phyloP scores from a whole-genome alignment of 1,140 invertebrate genomes.

The Drosophila pandora region DNA sequence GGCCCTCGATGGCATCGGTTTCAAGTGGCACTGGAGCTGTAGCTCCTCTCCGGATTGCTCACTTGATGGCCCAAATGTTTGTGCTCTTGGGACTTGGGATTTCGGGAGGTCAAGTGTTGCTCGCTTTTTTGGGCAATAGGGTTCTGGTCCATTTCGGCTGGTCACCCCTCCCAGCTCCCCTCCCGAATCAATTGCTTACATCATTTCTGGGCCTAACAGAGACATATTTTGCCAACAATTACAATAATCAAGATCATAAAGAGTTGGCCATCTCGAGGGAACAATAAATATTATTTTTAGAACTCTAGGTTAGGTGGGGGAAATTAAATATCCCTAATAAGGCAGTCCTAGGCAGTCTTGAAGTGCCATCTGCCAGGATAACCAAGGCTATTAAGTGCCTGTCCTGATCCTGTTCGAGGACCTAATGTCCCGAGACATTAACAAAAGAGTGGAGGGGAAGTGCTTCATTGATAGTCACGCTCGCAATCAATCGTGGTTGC shows the following conservation, averaged over 20 bases:
- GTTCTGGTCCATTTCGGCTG: not conserved
- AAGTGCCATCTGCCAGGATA: no score
- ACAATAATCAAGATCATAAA: not conserved
- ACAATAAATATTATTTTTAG: not conserved
- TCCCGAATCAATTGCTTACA: not conserved
- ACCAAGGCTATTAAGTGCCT: not conserved
- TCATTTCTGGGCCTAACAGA: not conserved
- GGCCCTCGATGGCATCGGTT: constrained; percentile 16
- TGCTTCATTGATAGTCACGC: constrained; percentile 16
- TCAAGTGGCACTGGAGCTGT: constrained; percentile 42
- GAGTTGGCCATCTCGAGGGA: not conserved
- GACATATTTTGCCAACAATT: constrained; percentile 2
- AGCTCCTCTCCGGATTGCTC: constrained; percentile 56
- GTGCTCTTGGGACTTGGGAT: constrained; percentile 15
- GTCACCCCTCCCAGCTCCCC: not conserved
- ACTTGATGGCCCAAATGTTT: constrained; percentile 58
- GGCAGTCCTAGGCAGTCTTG: not conserved
- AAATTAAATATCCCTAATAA: not conserved
- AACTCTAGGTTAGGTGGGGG: not conserved
- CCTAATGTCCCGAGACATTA: not conserved
- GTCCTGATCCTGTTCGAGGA: not conserved
- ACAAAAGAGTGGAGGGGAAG: not conserved
- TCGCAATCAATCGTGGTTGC: constrained; percentile 38
- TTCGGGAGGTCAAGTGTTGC: not conserved
- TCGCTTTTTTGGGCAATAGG: not conserved